Evolutionary conservation across 2,113 vertebrate species (phyloP), one percentile per base, ranked within the genome.

Genomic region (Stictonetta naevosa): DNA sequence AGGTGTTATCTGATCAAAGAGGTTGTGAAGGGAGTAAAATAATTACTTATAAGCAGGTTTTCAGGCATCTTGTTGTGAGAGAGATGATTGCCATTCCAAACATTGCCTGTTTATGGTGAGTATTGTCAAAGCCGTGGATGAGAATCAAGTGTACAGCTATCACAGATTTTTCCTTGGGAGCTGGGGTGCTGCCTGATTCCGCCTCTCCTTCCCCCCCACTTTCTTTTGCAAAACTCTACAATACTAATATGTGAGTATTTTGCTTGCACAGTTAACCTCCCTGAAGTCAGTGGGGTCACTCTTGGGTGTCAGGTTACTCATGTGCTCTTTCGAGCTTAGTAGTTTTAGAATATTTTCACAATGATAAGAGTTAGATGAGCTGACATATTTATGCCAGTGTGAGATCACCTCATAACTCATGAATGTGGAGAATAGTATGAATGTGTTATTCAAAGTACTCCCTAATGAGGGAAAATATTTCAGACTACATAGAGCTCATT

Each of bases 341-440:
- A 95, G 86, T 96, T 94, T 88, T 88, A 83, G 95, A 96, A 88
- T 96, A 97, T 97, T 97, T 97, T 94, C 95, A 92, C 95, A 96
- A 75, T 97, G 95, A 96, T 96, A 97, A 97, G 95, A 93, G 83
- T 88, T 94, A 96, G 95, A 96, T 95, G 95, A 94, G 83, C 93
- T 94, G 96, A 96, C 95, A 95, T 95, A 96, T 96, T 97, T 96
- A 97, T 92, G 96, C 93, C 93, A 95, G 91, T 90, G 84, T 94
- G 93, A 97, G 95, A 96, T 97, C 95, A 97, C 95, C 95, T 96
- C 96, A 97, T 97, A 96, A 92, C 93, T 97, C 94, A 95, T 93
- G 94, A 94, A 96, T 91, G 94, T 92, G 91, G 78, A 92, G 92
- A 91, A 82, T 53, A 92, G 93, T 55, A 93, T 86, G 80, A 96